These are phyloP conservation scores for Argentina silus DNA, from an alignment of 2,797 vertebrate species.

Conservation along the genomic window DNA sequence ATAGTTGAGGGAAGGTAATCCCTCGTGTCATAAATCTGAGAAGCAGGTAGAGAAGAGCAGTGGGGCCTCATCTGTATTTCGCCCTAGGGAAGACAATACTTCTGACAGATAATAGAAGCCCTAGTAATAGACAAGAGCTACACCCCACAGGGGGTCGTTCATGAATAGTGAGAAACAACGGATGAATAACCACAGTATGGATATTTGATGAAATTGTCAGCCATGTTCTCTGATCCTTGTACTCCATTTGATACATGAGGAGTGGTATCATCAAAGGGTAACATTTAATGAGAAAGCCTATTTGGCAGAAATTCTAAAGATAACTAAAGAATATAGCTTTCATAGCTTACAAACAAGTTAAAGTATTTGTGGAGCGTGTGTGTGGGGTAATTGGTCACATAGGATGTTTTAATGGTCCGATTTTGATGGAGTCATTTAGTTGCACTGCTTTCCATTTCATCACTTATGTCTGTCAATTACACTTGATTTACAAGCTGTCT, in stretches of 20 bases:
- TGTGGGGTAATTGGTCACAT: conserved; percentile 72
- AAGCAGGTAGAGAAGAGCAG: background rate
- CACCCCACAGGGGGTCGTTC: background rate
- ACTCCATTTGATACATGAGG: background rate
- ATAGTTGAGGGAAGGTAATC: conserved; percentile 32
- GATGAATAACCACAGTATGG: background rate
- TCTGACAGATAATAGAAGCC: conserved; percentile 41
- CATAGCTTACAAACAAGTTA: conserved; percentile 9
- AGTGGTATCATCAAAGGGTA: background rate
- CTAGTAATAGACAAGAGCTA: conserved; percentile 1
- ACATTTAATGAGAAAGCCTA: background rate
- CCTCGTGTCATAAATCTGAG: background rate
- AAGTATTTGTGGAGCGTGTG: conserved; percentile 48
- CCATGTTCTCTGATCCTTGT: background rate
- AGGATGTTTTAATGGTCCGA: conserved; percentile 67
- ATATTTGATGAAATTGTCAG: background rate
- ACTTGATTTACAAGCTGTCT: conserved; percentile 73
- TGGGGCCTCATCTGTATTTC: background rate
- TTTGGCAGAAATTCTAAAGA: background rate
- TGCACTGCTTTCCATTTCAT: conserved; percentile 73
- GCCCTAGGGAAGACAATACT: conserved; percentile 22
- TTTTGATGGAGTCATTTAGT: conserved; percentile 73
- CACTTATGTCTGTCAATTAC: conserved; percentile 73
- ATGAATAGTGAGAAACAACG: conserved; percentile 1
- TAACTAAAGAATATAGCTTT: background rate